Conservation (phyloP, 2,113 vertebrate species). For the Sinocyclocheilus grahami region DNA sequence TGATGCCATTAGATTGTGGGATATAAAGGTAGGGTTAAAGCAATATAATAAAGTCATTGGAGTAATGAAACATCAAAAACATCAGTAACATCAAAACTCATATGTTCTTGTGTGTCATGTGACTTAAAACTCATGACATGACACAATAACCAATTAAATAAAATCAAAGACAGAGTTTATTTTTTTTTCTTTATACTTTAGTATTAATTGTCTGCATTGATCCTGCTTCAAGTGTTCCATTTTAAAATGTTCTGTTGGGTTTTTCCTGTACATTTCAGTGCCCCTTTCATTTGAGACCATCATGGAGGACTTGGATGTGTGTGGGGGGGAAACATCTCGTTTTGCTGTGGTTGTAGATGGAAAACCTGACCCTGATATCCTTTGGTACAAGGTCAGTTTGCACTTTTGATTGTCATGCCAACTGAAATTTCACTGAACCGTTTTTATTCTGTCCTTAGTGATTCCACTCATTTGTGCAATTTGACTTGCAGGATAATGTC, state of each 20-base stretch:
- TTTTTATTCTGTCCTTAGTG: background rate
- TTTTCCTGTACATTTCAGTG: conserved; percentile 69
- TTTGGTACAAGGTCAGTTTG: conserved; percentile 88
- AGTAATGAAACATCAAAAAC: background rate
- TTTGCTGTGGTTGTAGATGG: conserved; percentile 90
- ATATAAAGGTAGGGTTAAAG: background rate
- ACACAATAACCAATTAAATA: background rate
- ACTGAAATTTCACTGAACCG: background rate
- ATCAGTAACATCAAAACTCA: background rate
- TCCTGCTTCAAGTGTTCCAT: background rate
- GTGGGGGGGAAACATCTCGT: conserved; percentile 81
- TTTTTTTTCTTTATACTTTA: background rate
- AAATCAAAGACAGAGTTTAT: background rate
- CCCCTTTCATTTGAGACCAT: conserved; percentile 91
- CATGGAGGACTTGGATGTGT: conserved; percentile 93
- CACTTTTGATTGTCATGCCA: background rate
- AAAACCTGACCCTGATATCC: conserved; percentile 88
- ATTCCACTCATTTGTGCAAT: background rate
- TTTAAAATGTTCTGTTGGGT: background rate
- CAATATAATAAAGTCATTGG: background rate
- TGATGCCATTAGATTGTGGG: background rate
- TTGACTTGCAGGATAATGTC: conserved; percentile 77
- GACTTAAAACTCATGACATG: background rate
- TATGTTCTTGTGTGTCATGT: background rate
- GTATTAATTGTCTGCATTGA: background rate